phyloP scores from a whole-genome alignment of 2,113 vertebrate genomes.

The Zootoca vivipara region DNA sequence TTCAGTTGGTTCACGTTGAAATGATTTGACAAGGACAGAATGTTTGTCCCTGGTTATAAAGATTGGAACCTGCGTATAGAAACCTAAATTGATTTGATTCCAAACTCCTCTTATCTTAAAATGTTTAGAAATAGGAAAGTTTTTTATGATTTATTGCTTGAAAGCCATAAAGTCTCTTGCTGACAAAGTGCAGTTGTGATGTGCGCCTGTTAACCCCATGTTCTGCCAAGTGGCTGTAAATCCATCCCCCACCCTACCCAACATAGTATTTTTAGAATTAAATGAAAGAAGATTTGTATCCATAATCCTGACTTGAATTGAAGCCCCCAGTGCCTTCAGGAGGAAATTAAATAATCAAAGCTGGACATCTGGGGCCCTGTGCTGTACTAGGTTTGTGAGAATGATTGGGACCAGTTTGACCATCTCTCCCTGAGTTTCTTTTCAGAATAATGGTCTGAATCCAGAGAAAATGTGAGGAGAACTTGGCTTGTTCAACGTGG shows the following conservation, averaged over 20 bases:
- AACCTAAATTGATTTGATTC: conserved; percentile 85
- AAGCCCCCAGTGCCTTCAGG: not conserved
- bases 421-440: not conserved
- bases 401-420: too few relatives aligned
- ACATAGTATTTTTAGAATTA: conserved; percentile 12
- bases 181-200: conserved; percentile 71
- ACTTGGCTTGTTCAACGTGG: not conserved
- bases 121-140: conserved; percentile 80
- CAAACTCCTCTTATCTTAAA: conserved; percentile 83
- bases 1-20: conserved; percentile 76
- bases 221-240: conserved; percentile 47
- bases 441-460: not conserved
- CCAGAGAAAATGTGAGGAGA: not conserved
- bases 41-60: conserved; percentile 70
- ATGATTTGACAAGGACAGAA: conserved; percentile 74
- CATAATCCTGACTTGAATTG: not conserved
- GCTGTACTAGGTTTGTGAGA: not conserved
- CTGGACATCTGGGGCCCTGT: too few relatives aligned
- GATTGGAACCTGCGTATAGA: conserved; percentile 75
- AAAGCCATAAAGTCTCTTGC: conserved; percentile 79
- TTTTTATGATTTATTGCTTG: conserved; percentile 90
- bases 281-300: not conserved
- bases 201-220: conserved; percentile 57
- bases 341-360: not conserved
- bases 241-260: not conserved